These are phyloP conservation scores for Meloidogyne floridensis DNA, from an alignment of 1,140 invertebrate species.

Conservation along the genomic window DNA sequence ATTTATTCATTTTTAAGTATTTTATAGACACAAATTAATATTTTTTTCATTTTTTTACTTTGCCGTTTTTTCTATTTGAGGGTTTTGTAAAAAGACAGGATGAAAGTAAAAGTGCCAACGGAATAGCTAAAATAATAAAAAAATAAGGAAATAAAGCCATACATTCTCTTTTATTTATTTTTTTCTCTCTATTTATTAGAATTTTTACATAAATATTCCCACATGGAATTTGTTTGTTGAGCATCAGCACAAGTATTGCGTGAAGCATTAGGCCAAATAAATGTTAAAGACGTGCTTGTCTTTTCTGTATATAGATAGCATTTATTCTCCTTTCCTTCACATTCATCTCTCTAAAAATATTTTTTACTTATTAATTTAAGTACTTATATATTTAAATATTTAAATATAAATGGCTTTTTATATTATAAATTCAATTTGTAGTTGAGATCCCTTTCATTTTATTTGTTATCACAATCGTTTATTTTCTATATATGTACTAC, in stretches of 20 bases:
- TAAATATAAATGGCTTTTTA: neutral
- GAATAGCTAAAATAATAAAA: neutral
- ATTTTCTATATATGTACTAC: no score
- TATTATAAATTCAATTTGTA: neutral
- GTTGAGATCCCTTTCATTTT: neutral
- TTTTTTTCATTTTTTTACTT: slow-evolving; percentile 1
- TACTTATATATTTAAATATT: neutral
- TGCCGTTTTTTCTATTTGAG: neutral
- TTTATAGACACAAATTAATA: neutral
- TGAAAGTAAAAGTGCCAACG: neutral
- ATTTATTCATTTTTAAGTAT: neutral
- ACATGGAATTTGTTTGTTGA: neutral
- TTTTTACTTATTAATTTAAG: neutral
- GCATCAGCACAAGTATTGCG: neutral
- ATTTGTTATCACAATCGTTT: neutral
- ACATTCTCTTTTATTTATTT: neutral
- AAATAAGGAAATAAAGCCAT: slow-evolving; percentile 6
- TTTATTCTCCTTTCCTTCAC: no score
- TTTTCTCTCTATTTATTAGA: neutral
- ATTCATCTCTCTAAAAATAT: neutral
- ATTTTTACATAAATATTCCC: slow-evolving; percentile 6
- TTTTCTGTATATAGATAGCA: neutral
- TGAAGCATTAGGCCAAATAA: neutral
- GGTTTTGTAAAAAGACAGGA: neutral
- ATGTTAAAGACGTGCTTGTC: neutral